Evolutionary conservation across 2,113 vertebrate genomes (phyloP), one percentile per base, ranked within the genome.

Genomic region (Merops nubicus): DNA sequence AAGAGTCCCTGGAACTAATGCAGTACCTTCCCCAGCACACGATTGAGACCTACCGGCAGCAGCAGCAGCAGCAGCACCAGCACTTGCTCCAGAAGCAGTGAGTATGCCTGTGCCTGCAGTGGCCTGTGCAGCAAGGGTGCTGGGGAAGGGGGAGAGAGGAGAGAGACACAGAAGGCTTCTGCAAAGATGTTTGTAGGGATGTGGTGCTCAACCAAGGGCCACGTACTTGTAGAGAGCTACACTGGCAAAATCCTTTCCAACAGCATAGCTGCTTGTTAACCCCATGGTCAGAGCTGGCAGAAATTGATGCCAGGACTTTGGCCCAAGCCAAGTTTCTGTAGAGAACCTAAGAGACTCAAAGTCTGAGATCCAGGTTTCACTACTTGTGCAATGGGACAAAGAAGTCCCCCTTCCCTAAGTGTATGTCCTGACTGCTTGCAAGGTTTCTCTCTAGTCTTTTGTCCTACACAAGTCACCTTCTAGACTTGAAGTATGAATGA

Each of bases 41-140:
- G 6, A 99, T 99, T 21, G 99, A 99, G 96, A 99, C 98, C 2
- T 99, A 99, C 98, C 96, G 99, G 56, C 99, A 99, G 93, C 99
- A 99, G 96, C 99, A 99, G 85, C 99, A 99, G 51, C 99, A 99
- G 88, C 99, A 99, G 94, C 99, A 99, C 95, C 99, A 99, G 94
- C 99, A 99, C 92, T 98, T 99, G 85, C 98, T 99, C 81, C 99
- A 99, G 97, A 99, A 99, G 98, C 99, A 99, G 99, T 99, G 98
- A 99, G 99, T 99, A 94, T 65, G 45, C 4, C 12, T 5, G 28
- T 50, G 53, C 53, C 26, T 36, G 40, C 56, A 31, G 42, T 26
- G 45, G 60, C 8, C 63, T 38, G 16, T 63, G 69, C 69, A 17
- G 25, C 25, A 62, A 43, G 42, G 53, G 11, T 2, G 3, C 11